phyloP scores from a whole-genome alignment of 2,797 vertebrate species.

The Lerista edwardsae region DNA sequence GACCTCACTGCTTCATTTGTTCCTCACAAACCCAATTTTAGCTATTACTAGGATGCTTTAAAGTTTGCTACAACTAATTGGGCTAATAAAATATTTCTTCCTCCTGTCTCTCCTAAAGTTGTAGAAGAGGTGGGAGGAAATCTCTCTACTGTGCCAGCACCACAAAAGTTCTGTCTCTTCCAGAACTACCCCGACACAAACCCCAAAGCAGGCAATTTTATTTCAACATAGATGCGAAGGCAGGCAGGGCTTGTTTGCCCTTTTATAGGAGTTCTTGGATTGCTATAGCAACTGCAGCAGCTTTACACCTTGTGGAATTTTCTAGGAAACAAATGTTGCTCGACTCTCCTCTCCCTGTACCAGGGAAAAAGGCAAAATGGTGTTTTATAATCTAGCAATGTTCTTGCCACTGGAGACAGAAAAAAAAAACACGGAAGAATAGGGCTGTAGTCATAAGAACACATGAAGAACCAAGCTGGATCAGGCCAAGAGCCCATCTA shows the following conservation, averaged over 20 bases:
- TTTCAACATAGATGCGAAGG: not conserved
- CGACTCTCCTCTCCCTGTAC: not conserved
- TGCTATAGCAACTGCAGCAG: not conserved
- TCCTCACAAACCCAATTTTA: not conserved
- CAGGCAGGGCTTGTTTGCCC: not conserved
- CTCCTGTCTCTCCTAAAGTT: not conserved
- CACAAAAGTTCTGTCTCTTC: not conserved
- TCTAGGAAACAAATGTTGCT: not conserved
- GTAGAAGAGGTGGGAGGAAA: not conserved
- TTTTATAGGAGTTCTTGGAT: not conserved
- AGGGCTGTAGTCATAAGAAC: not conserved
- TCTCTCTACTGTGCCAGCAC: not conserved
- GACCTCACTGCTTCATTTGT: not conserved
- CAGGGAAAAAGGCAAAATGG: not conserved
- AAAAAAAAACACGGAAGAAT: not conserved
- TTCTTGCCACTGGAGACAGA: not conserved
- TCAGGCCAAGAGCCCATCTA: no score
- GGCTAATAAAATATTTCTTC: not conserved
- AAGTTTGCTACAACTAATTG: not conserved
- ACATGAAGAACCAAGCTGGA: no score
- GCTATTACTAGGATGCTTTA: not conserved
- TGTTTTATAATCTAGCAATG: not conserved
- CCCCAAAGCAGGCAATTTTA: not conserved
- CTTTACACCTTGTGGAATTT: not conserved
- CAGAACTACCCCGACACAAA: not conserved